These are phyloP conservation scores for Astreopora myriophthalma DNA, from an alignment of 64 coral and sea anemone species.

Conservation along the genomic window DNA sequence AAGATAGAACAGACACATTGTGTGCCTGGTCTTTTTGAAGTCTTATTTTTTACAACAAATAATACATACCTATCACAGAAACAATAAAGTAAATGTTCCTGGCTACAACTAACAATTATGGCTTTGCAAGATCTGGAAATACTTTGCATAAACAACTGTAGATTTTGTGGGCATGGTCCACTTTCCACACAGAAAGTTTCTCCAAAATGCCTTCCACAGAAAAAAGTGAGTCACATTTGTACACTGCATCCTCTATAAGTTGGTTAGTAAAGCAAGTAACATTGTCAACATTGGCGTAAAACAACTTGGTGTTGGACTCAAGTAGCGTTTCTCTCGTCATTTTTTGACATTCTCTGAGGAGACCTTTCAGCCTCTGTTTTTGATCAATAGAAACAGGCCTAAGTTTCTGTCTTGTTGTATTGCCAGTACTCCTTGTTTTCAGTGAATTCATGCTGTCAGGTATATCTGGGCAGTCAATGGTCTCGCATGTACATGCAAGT, in stretches of 20 bases:
- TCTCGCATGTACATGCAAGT: neutral
- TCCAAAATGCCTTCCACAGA: conserved; percentile 51
- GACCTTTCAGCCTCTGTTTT: neutral
- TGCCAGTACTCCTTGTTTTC: neutral
- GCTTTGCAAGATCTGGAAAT: conserved; percentile 11
- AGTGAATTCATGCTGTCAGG: neutral
- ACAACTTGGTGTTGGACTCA: neutral
- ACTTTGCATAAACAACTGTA: conserved; percentile 10
- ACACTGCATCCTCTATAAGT: conserved; percentile 14
- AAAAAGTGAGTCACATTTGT: conserved; percentile 24
- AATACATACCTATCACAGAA: neutral
- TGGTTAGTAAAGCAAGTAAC: conserved; percentile 6
- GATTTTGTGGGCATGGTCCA: conserved; percentile 27
- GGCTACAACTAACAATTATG: neutral
- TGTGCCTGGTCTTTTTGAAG: neutral
- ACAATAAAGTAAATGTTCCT: neutral
- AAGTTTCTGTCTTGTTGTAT: neutral
- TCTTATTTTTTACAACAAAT: neutral
- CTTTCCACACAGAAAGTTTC: conserved; percentile 14
- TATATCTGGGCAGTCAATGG: neutral
- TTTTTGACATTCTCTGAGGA: neutral
- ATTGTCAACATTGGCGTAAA: neutral
- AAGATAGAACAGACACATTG: neutral
- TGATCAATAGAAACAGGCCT: neutral
- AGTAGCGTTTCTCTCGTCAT: neutral